Percentiles rank a stretch among this genome's conserved stretches.
Evolutionary conservation across 2,888 invertebrate species (phyloP).

Genomic region (Ectobius pallidus): DNA sequence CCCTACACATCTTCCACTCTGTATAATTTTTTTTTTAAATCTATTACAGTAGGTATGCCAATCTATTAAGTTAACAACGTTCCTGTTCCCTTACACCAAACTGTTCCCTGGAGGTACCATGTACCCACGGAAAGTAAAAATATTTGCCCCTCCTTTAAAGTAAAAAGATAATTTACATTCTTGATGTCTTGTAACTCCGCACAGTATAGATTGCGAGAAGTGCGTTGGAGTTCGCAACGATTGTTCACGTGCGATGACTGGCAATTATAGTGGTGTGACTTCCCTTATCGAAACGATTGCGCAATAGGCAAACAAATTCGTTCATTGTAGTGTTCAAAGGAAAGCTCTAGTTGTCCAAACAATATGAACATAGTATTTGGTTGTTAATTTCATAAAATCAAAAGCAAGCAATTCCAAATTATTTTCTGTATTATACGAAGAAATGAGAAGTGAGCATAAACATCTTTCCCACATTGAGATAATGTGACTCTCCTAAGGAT

Average conservation of each 20-base stretch:
- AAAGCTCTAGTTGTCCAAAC: slow-evolving; percentile 3
- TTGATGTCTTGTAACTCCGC: too few species aligned
- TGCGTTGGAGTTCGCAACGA: slow-evolving; percentile 6
- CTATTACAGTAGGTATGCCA: too few species aligned
- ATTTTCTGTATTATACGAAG: slow-evolving; percentile 6
- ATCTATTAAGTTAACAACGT: too few species aligned
- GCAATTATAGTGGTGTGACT: slow-evolving; percentile 1
- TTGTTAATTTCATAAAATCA: too few species aligned
- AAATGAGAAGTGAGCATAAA: background rate
- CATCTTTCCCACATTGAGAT: background rate
- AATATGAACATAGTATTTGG: background rate
- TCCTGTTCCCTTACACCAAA: too few species aligned
- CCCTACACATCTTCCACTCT: too few species aligned
- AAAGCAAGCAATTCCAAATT: slow-evolving; percentile 5
- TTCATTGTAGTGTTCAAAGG: slow-evolving; percentile 3
- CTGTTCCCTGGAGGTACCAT: too few species aligned
- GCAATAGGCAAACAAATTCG: background rate
- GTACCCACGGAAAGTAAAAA: too few species aligned
- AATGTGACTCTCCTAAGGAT: background rate
- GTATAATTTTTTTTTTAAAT: too few species aligned
- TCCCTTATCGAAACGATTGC: background rate
- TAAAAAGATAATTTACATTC: too few species aligned
- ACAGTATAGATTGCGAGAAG: background rate
- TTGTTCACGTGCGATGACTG: too few species aligned
- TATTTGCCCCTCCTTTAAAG: too few species aligned